These are phyloP conservation scores for Habrosyne pyritoides DNA, from an alignment of 2,888 invertebrate genomes.

Conservation along the genomic window DNA sequence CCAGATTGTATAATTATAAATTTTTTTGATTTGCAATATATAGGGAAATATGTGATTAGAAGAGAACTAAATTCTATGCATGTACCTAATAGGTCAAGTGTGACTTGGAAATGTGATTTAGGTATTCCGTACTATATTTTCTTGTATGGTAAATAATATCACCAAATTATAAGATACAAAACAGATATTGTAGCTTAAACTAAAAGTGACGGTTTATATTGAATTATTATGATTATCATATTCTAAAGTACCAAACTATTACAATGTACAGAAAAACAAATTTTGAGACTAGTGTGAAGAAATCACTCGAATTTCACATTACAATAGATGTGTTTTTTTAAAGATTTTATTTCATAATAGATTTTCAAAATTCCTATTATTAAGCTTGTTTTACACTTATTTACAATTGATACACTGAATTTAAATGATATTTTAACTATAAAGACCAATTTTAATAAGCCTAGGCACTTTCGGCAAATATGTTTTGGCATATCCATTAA, in stretches of 20 bases:
- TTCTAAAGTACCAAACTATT: too few relatives aligned
- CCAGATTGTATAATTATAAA: too few relatives aligned
- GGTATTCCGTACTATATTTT: background rate
- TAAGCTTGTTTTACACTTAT: slow-evolving; percentile 3
- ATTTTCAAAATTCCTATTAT: slow-evolving; percentile 10
- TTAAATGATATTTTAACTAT: slow-evolving; percentile 22
- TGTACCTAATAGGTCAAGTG: background rate
- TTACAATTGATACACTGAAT: slow-evolving; percentile 30
- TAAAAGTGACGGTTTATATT: slow-evolving; percentile 9
- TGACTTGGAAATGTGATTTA: background rate
- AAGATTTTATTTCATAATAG: background rate
- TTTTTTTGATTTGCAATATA: too few relatives aligned
- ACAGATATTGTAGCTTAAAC: background rate
- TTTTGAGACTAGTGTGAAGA: background rate
- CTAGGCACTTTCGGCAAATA: slow-evolving; percentile 77
- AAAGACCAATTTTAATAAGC: slow-evolving; percentile 48
- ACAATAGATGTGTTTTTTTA: slow-evolving; percentile 8
- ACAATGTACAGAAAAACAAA: slow-evolving; percentile 12
- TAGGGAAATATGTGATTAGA: too few relatives aligned
- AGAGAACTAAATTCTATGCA: background rate
- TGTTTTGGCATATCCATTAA: slow-evolving; percentile 54
- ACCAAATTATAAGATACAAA: background rate
- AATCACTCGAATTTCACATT: background rate
- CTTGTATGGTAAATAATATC: background rate
- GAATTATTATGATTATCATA: slow-evolving; percentile 32